Base-by-base conservation (phyloP, 2,888 invertebrate species). In the Macropis europaea region DNA sequence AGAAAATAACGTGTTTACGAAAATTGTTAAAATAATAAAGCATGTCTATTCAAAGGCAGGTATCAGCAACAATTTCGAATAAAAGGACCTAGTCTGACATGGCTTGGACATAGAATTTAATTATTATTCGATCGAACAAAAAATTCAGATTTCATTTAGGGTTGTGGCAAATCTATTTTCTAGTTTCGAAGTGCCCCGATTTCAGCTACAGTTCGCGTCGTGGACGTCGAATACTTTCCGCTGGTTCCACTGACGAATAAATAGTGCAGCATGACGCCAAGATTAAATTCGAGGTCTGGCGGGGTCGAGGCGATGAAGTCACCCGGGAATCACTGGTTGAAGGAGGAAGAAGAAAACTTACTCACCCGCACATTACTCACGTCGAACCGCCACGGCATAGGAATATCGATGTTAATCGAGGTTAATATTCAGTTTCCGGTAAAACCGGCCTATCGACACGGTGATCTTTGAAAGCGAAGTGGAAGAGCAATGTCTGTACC, bases 391-490 rank as follows among this genome's bases (percentile, higher is more conserved):
- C 47, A 26, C 26, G 47, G 56, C 67, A 53, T 22, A 52, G 59
- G 6, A 57, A 71, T 70, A 80, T 69, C 70, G 60, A 60, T 77
- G 81, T 81, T 72, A 79, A 82, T 54, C 66, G 81, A 75, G 86
- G 86, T 86, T 82, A 85, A 86, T 76, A 76, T 80, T 77, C 70
- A 81, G 82, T 82, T 86, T 86, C 86, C 86, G 86, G 81, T 72
- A 48, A 30, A 38, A 47, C 43, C 22, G 26, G 32, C 3, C 43
- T 30, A 61, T 59, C 32, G 32, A 34, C 38, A 5, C 28, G 47
- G 13, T 34, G 26, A 28, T n/a, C 13, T 40, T 9, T 4, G 19
- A 26, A 9, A 0, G 42, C 1, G 36, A 15, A 52, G 22, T 9
- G 19, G 26, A 6, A 42, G 5, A 34, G n/a, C n/a, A 24, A 13